A percentile compares a stretch with the other conserved stretches of the same genome.
These are phyloP conservation scores for Actinostola sp. DNA, from an alignment of 92 coral and sea anemone species.

Conservation along the genomic window DNA sequence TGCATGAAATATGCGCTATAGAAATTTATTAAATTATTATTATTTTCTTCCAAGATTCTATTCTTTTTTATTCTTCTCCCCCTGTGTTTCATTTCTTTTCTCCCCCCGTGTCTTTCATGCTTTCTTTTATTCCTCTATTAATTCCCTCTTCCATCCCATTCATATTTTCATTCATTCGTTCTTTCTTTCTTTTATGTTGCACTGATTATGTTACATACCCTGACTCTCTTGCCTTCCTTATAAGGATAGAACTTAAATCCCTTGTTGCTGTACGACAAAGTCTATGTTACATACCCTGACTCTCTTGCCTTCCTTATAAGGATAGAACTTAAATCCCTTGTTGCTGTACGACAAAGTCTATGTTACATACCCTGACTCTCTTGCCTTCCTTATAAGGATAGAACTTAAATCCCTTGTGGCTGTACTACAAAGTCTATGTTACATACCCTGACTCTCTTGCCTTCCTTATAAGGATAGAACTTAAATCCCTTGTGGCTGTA, in stretches of 20 bases:
- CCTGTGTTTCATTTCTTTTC: no score
- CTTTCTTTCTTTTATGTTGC: no score
- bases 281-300: slow-evolving; percentile 58
- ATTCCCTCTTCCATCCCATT: no score
- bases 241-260: slow-evolving; percentile 65
- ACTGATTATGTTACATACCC: slow-evolving; percentile 48
- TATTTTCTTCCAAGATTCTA: no score
- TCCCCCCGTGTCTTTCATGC: no score
- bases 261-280: slow-evolving; percentile 58
- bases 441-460: slow-evolving; percentile 49
- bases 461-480: slow-evolving; percentile 51
- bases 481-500: slow-evolving; percentile 57
- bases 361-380: slow-evolving; percentile 45
- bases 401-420: slow-evolving; percentile 69
- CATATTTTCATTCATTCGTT: no score
- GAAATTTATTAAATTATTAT: no score
- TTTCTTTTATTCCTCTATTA: no score
- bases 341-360: slow-evolving; percentile 62
- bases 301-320: slow-evolving; percentile 47
- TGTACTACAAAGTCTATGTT: slow-evolving; percentile 49
- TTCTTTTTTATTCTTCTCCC: no score
- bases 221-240: slow-evolving; percentile 42
- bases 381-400: slow-evolving; percentile 50
- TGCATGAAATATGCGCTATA: no score
- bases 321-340: slow-evolving; percentile 64